Conservation (phyloP, 2,797 vertebrate genomes). For the Megaceryle alcyon region DNA sequence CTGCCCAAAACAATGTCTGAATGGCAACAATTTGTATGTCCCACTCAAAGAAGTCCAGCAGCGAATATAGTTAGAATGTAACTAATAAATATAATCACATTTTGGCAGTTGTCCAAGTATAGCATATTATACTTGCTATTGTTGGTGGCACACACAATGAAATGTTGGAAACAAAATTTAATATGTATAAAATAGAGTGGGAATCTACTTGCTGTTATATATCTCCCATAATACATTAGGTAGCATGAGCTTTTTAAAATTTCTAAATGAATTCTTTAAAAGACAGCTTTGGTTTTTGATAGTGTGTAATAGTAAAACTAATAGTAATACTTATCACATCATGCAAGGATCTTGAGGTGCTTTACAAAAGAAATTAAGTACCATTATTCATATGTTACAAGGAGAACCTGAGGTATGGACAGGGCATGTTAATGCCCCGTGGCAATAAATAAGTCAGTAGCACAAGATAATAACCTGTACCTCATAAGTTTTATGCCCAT, state of each 20-base stretch:
- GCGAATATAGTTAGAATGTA: background rate
- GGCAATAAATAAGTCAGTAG: background rate
- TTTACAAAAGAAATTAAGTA: background rate
- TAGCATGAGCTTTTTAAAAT: background rate
- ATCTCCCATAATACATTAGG: background rate
- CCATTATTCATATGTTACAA: background rate
- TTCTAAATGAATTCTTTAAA: background rate
- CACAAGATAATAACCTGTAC: background rate
- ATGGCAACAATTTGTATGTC: background rate
- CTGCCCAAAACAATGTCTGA: background rate
- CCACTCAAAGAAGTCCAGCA: background rate
- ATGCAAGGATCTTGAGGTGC: background rate
- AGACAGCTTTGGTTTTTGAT: background rate
- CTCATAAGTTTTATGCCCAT: background rate
- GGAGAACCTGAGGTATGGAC: background rate
- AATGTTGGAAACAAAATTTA: slow-evolving; percentile 21
- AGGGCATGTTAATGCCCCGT: background rate
- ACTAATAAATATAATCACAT: slow-evolving; percentile 40
- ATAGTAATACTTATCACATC: background rate
- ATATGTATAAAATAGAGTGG: background rate
- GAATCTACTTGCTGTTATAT: background rate
- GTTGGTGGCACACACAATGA: background rate
- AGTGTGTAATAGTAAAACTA: background rate
- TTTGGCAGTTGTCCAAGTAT: slow-evolving; percentile 2
- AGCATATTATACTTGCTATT: background rate